Evolutionary conservation across 2,113 vertebrate species (phyloP), one percentile per base, ranked within the genome.

Genomic region (Triplophysa rosa): DNA sequence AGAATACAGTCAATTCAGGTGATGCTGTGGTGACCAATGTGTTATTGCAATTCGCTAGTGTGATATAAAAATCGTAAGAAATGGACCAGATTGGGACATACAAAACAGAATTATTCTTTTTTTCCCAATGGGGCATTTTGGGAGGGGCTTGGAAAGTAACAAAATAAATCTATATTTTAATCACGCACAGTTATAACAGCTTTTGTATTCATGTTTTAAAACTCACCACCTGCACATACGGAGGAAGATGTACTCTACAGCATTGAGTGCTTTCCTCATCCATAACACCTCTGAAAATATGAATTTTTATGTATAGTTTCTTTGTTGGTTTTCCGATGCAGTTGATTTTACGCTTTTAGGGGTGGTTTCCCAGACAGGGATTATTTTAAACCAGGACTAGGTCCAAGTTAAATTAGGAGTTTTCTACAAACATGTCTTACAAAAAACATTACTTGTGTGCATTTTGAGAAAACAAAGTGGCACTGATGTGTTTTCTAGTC

Each of bases 121-220:
- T 68, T 47, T 23, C 21, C 33, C 12, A 2, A 19, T 24, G 2
- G 45, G 24, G 14, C 29, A 49, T 62, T 12, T 16, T 17, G 9
- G 71, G 37, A 40, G 19, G 12, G 52, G 12, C 1, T 59, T 72
- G 19, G 33, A 12, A 23, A 23, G 29, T 61, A 75, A 47, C 2
- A 16, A 74, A 26, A 52, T 21, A 29, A 47, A 29, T 65, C 42
- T 66, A 47, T 77, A 19, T 84, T 88, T 84, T 73, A 88, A 80
- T 74, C 56, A 33, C 71, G 21, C 24, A 54, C 19, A 80, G 29
- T 84, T 79, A 74, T 65, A 75, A 42, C 13, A 49, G 23, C 40
- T 49, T 65, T 16, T 26, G 69, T 70, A 24, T 64, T 33, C n/a
- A 70, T 33, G 6, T 45, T 45, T 45, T 37, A 9, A 47, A 4